Conservation (phyloP, 2,113 vertebrate genomes). For the Paracanthobrama guichenoti region DNA sequence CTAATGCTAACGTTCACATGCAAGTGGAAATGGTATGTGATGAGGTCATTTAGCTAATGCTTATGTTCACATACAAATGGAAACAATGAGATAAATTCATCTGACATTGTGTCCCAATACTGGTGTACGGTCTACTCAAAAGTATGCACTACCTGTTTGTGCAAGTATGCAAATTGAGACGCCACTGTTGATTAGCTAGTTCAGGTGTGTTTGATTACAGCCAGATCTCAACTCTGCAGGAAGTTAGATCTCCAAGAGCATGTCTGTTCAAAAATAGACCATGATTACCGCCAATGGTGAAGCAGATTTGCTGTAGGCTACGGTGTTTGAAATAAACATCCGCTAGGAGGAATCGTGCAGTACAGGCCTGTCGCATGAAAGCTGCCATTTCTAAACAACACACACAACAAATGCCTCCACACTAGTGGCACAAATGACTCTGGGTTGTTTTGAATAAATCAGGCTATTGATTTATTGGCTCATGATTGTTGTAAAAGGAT, state of each 20-base stretch:
- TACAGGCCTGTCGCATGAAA: neutral
- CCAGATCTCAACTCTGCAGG: constrained; percentile 13
- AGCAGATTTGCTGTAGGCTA: constrained; percentile 6
- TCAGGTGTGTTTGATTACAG: constrained; percentile 41
- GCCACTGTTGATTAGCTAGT: neutral
- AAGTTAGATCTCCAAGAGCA: constrained; percentile 14
- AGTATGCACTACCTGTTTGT: neutral
- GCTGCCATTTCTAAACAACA: neutral
- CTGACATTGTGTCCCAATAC: neutral
- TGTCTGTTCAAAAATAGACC: constrained; percentile 20
- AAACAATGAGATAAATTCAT: neutral
- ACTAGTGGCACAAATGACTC: neutral
- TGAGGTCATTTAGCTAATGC: neutral
- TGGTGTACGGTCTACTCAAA: neutral
- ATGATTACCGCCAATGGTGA: constrained; percentile 16
- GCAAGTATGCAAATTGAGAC: neutral
- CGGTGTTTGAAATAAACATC: constrained; percentile 22
- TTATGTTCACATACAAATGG: neutral
- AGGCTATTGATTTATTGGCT: constrained; percentile 6
- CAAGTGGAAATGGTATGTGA: neutral
- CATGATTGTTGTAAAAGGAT: constrained; percentile 5
- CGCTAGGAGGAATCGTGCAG: neutral
- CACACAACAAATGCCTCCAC: neutral
- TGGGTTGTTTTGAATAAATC: constrained; percentile 9
- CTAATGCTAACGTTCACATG: neutral